Evolutionary conservation across 2,888 invertebrate species (phyloP), one percentile per base, ranked within the genome.

Genomic region (Sesamia inferens): DNA sequence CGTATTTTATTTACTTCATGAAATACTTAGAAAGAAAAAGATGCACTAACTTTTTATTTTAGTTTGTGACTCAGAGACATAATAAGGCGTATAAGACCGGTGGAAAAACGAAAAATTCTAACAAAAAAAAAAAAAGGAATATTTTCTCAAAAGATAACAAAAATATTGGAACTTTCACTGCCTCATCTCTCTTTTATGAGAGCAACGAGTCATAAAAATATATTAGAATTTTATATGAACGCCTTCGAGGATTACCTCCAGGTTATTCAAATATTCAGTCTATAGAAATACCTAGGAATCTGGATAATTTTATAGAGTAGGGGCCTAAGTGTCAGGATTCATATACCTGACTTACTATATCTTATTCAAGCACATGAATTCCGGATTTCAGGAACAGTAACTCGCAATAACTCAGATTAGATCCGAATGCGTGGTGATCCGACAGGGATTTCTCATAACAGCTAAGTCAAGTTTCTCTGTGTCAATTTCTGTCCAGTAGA

Each of bases 211-310:
- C 58, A 44, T 65, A 61, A 71, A 76, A 77, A 79, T 14, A 66
- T 72, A 81, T 82, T 76, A 62, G 83, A 82, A 74, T 83, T 80
- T 83, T 83, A 77, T 74, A 71, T 76, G 65, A 74, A 80, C 54
- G 67, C 44, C 59, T 77, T 42, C 57, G 62, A 78, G 68, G 68
- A 82, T 66, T 71, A 81, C 71, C 51, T 57, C n/a, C 14, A 77
- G 62, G 47, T 67, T 72, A 69, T 71, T 81, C 24, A 71, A n/a
- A n/a, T n/a, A n/a, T n/a, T n/a, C 19, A 58, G 62, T 68, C 51
- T 44, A 44, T 13, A 44, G 13, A 31, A 19, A 44, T 14, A 68
- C 54, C 54, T 22, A 39, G 68, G 39, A 0, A 31, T 31, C 39
- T 39, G 39, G 7, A 39, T 39, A 24, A 51, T 68, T 58, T 54